A percentile compares a stretch with the other conserved stretches of the same genome.
Conservation (phyloP, 2,888 invertebrate species). For the Thumatha senex region DNA sequence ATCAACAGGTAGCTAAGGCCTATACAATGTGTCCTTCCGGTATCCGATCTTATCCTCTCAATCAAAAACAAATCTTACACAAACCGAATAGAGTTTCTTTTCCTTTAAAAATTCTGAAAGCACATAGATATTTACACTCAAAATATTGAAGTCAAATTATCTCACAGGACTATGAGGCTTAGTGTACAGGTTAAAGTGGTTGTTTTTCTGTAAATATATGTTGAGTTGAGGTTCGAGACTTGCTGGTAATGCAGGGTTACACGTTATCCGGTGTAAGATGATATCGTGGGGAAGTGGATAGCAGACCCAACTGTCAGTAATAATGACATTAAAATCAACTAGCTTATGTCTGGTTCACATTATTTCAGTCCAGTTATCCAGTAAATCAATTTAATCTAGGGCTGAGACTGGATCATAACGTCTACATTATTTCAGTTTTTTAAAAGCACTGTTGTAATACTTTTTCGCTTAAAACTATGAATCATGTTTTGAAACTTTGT, state of each 20-base stretch:
- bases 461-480: too few relatives aligned
- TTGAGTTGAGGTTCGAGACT: constrained; percentile 38
- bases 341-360: too few relatives aligned
- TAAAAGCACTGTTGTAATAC: too few relatives aligned
- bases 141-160: constrained; percentile 30
- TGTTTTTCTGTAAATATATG: constrained; percentile 22
- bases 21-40: constrained; percentile 78
- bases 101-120: constrained; percentile 8
- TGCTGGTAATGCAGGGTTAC: constrained; percentile 61
- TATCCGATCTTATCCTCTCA: constrained; percentile 47
- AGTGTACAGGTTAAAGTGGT: constrained; percentile 23
- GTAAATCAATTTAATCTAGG: too few relatives aligned
- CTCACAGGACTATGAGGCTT: constrained; percentile 36
- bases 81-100: constrained; percentile 27
- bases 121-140: constrained; percentile 31
- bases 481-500: too few relatives aligned
- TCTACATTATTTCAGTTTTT: too few relatives aligned
- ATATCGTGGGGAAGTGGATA: constrained; percentile 75
- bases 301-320: too few relatives aligned
- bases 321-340: too few relatives aligned
- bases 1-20: constrained; percentile 79
- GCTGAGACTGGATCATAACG: too few relatives aligned
- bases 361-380: too few relatives aligned
- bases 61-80: constrained; percentile 38
- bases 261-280: constrained; percentile 75